Base-by-base conservation (phyloP, 2,113 vertebrate genomes). In the Gallinago undulata region DNA sequence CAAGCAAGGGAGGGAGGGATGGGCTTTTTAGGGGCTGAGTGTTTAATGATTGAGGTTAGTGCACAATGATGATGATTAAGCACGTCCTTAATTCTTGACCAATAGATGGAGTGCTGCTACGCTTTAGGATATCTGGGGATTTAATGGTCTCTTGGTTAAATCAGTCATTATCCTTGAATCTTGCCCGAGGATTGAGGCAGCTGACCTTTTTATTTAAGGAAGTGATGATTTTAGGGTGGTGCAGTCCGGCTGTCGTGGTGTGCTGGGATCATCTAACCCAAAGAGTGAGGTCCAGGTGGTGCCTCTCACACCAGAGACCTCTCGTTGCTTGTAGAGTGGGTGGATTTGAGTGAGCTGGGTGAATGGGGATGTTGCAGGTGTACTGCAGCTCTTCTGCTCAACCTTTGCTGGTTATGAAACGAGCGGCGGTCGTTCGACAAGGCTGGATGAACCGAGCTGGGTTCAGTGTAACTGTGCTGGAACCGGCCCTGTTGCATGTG, bases 151-250 rank as follows among this genome's bases (percentile, higher is more conserved):
- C 92, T 91, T 95, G 73, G 73, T 94, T 93, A 92, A 94, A 89
- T 89, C 56, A 64, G 76, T 94, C 69, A 57, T 96, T 92, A 96
- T 92, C 80, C 69, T 96, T 93, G 80, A 87, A 67, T 97, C 78
- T 91, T 92, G 66, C 62, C 56, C 62, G 57, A 82, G 80, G 62
- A 84, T 51, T 81, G 60, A 83, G 35, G 45, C 76, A 87, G 86
- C 81, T 78, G 69, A 81, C 48, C 19, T 41, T 91, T 73, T 84
- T 62, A 76, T 95, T 84, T 68, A 76, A 84, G 74, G 74, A 79
- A 66, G 53, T 56, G 21, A 68, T 84, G 73, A 45, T 77, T 84
- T 95, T 68, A 47, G 68, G 76, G 56, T 89, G 87, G n/a, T 79
- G 67, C 37, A 19, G 33, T 68, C 70, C 13, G 33, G 59, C 51